phyloP scores from a whole-genome alignment of 2,113 vertebrate genomes.

The Triplophysa siluroides region DNA sequence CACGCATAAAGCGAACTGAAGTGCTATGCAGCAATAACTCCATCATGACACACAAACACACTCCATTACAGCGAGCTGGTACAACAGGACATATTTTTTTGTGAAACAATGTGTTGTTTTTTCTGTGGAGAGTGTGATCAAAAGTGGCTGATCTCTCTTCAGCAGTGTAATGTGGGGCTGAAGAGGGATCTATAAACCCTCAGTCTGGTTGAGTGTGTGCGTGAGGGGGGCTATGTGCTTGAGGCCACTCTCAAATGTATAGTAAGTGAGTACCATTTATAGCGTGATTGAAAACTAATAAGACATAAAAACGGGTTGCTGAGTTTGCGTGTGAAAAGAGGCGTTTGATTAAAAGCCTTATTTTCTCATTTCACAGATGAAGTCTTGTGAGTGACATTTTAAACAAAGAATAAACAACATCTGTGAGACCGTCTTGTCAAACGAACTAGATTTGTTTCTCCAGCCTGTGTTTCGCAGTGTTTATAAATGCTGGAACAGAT shows the following conservation, averaged over 20 bases:
- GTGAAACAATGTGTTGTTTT: neutral
- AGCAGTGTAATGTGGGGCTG: constrained; percentile 30
- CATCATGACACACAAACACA: no score
- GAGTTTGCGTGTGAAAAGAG: neutral
- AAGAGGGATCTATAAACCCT: constrained; percentile 33
- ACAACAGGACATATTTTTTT: no score
- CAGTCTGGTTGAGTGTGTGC: neutral
- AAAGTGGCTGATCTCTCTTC: constrained; percentile 13
- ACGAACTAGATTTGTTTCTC: constrained; percentile 16
- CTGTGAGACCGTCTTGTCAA: neutral
- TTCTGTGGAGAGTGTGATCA: constrained; percentile 1
- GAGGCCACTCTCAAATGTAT: constrained; percentile 4
- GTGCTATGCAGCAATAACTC: no score
- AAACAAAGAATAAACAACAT: constrained; percentile 11
- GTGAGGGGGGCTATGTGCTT: neutral
- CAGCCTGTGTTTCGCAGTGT: constrained; percentile 32
- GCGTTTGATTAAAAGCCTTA: constrained; percentile 13
- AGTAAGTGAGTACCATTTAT: constrained; percentile 20
- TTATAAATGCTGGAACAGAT: constrained; percentile 44
- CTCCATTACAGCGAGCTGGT: no score
- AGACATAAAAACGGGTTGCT: neutral
- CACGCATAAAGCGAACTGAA: no score
- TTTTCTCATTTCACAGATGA: constrained; percentile 16
- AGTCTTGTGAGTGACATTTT: neutral
- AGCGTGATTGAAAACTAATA: neutral